Evolutionary conservation across 2,888 invertebrate genomes (phyloP), one percentile per base, ranked within the genome.

Genomic region (Agrochola circellaris): DNA sequence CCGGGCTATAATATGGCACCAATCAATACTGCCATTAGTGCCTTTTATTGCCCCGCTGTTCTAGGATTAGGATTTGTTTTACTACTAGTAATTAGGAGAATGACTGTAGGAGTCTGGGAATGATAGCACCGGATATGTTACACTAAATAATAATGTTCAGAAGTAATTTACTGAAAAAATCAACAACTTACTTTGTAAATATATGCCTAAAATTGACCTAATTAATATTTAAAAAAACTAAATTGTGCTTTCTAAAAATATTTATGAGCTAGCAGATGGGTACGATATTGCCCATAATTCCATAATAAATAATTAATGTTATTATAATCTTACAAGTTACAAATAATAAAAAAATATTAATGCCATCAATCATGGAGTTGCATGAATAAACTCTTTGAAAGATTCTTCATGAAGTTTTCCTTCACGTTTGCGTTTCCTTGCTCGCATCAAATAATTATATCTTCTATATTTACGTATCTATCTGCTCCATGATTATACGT

Each of bases 21-120:
- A 72, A 83, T 86, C 84, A 79, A 84, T 83, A 79, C 23, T 30
- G 34, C 70, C 74, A 69, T 84, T 86, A 86, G 69, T 66, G 66
- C 56, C 64, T 79, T 60, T 79, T 73, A 83, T 73, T 71, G 73
- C 65, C 58, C 38, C 17, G 23, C 51, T 26, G 45, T 42, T 45
- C 70, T 62, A 42, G 42, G 34, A 73, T 73, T 45, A 54, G 67
- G 73, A 82, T 82, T 81, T 72, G 70, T 83, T 78, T 83, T 78
- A 86, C 75, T 72, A 51, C 73, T 62, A 62, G 75, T 86, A 75
- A 79, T 84, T 79, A 83, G 74, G 23, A 42, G 60, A 61, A 60
- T 38, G 30, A 45, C 45, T 30, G 77, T 34, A 73, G 85, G 71
- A 69, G 83, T 81, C 64, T 68, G 45, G 3, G 23, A 38, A n/a